Evolutionary conservation across 2,888 invertebrate genomes (phyloP).

Genomic region (Melangyna quadrimaculata): DNA sequence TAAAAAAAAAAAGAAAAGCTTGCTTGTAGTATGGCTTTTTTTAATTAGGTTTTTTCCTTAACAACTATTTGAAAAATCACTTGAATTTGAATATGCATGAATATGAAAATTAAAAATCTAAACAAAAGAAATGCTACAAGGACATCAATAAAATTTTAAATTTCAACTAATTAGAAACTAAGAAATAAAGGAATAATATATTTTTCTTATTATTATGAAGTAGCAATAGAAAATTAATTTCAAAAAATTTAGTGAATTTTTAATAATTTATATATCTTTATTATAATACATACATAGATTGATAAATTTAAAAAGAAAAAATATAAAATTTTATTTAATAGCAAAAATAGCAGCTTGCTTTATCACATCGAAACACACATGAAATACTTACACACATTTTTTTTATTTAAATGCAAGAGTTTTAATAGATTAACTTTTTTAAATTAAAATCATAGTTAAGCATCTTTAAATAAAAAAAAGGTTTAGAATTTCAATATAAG

Average conservation of each 20-base stretch:
- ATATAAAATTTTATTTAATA: constrained; percentile 12
- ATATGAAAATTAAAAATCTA: background rate
- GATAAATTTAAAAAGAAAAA: constrained; percentile 11
- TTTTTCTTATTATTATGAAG: constrained; percentile 70
- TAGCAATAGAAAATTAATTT: constrained; percentile 48
- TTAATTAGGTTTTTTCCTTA: background rate
- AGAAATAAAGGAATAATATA: constrained; percentile 44
- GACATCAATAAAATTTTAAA: constrained; percentile 23
- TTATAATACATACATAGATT: too few species aligned
- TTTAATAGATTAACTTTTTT: background rate
- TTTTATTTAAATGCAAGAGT: background rate
- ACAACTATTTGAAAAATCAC: constrained; percentile 37
- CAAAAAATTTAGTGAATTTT: background rate
- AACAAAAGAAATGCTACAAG: constrained; percentile 19
- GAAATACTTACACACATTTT: background rate
- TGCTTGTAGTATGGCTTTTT: constrained; percentile 38
- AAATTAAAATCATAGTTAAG: background rate
- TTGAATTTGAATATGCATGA: constrained; percentile 39
- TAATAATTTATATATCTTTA: background rate
- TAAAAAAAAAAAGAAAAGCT: background rate
- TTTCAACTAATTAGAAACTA: constrained; percentile 19
- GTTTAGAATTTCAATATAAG: background rate
- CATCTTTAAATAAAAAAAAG: background rate
- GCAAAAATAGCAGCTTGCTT: constrained; percentile 2
- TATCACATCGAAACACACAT: constrained; percentile 14